A percentile compares a stretch with the other conserved stretches of the same genome.
Conservation (phyloP, 2,888 invertebrate genomes). For the Metalampra italica region DNA sequence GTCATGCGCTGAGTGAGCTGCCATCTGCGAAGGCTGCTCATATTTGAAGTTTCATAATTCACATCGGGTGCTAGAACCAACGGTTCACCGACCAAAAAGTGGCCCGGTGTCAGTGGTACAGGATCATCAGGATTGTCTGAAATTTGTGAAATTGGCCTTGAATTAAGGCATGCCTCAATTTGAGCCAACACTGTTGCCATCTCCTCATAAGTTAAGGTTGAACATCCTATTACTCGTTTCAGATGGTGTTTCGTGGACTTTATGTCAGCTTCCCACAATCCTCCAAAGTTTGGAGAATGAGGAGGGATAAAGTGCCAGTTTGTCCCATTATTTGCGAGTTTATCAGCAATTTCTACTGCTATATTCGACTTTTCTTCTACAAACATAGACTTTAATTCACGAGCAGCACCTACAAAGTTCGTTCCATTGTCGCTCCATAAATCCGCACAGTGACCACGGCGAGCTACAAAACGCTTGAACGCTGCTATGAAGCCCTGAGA, state of each 20-base stretch:
- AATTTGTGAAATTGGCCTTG: conserved; percentile 12
- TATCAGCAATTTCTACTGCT: not conserved
- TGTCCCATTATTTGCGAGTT: conserved; percentile 1
- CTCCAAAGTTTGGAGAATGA: conserved; percentile 15
- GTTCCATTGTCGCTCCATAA: conserved; percentile 22
- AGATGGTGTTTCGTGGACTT: conserved; percentile 7
- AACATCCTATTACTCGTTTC: conserved; percentile 8
- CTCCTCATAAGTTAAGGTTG: conserved; percentile 16
- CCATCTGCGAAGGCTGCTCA: no score
- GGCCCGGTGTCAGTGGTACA: conserved; percentile 16
- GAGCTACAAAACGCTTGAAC: conserved; percentile 18
- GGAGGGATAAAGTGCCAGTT: conserved; percentile 17
- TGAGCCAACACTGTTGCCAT: conserved; percentile 16
- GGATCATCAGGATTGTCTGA: conserved; percentile 16
- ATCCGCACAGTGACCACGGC: conserved; percentile 16
- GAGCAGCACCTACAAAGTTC: conserved; percentile 13
- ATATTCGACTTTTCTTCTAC: not conserved
- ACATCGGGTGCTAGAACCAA: no score
- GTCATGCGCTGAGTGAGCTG: no score
- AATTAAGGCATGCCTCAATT: conserved; percentile 20
- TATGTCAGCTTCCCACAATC: conserved; percentile 16
- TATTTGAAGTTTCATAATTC: no score
- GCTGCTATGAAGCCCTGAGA: conserved; percentile 25
- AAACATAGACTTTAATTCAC: not conserved
- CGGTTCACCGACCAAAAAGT: no score